Percentiles rank a stretch among this genome's conserved stretches.
Evolutionary conservation across 2,888 invertebrate genomes (phyloP).

Genomic region (Hyposoter didymator): DNA sequence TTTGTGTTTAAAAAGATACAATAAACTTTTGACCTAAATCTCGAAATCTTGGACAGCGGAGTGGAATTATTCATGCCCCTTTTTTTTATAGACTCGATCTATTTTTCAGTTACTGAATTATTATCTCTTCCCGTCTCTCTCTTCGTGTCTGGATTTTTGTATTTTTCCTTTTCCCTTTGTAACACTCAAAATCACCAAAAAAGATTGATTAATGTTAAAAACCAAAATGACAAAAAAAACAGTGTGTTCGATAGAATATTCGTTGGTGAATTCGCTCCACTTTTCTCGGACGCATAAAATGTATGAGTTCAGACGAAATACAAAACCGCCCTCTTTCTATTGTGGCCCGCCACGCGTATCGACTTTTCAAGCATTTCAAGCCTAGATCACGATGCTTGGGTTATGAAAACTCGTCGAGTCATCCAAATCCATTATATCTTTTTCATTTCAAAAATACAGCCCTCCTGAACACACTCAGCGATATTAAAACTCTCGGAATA

Average conservation of each 20-base stretch:
- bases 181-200: not conserved
- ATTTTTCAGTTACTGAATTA: not conserved
- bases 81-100: not conserved
- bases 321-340: not conserved
- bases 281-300: not conserved
- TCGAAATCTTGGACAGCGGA: not conserved
- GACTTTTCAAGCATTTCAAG: not conserved
- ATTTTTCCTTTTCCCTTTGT: not conserved
- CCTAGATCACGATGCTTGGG: not conserved
- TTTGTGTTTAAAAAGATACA: not conserved
- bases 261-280: not conserved
- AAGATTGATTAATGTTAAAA: not conserved
- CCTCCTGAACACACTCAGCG: not conserved
- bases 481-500: not conserved
- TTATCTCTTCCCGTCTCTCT: not conserved
- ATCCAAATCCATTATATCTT: slow-evolving; percentile 18
- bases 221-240: not conserved
- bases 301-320: slow-evolving; percentile 7
- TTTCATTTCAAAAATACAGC: not conserved
- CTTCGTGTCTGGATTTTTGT: not conserved
- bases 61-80: not conserved
- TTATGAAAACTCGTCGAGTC: not conserved
- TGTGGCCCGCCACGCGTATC: not conserved
- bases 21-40: not conserved
- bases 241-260: not conserved